Conservation (phyloP, 2,113 vertebrate species). For the Polypterus bichir region DNA sequence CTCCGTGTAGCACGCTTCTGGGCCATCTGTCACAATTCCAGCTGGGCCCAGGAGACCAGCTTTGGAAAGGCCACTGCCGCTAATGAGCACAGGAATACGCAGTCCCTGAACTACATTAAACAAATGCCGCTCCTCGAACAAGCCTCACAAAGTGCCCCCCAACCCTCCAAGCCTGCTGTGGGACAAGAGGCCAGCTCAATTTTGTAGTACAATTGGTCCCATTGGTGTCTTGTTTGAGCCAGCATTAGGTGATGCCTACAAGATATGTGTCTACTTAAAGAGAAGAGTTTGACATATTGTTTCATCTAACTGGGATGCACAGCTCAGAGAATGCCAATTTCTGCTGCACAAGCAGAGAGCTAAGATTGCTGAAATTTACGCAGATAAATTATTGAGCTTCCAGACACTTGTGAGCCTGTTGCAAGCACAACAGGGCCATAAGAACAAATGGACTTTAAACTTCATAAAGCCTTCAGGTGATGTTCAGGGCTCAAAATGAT, state of each 20-base stretch:
- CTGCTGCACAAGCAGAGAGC: slow-evolving; percentile 1
- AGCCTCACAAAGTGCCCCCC: slow-evolving; percentile 27
- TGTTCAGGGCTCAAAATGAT: not conserved
- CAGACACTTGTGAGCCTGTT: not conserved
- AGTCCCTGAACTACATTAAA: slow-evolving; percentile 37
- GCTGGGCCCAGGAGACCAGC: slow-evolving; percentile 39
- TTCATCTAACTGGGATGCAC: not conserved
- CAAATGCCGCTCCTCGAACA: slow-evolving; percentile 34
- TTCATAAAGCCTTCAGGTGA: not conserved
- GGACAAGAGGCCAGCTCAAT: slow-evolving; percentile 26
- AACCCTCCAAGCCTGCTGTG: slow-evolving; percentile 25
- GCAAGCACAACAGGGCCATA: not conserved
- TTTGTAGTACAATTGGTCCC: slow-evolving; percentile 27
- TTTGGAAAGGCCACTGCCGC: slow-evolving; percentile 41
- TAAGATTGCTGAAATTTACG: not conserved
- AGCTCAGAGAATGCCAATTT: slow-evolving; percentile 13
- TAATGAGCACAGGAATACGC: slow-evolving; percentile 38
- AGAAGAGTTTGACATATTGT: not conserved
- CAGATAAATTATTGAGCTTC: slow-evolving; percentile 1
- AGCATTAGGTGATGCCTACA: slow-evolving; percentile 20
- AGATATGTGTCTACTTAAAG: slow-evolving; percentile 16
- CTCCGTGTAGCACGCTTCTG: slow-evolving; percentile 35
- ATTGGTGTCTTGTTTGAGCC: slow-evolving; percentile 16
- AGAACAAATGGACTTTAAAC: not conserved
- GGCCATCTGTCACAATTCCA: slow-evolving; percentile 52